Evolutionary conservation across 1,140 invertebrate species (phyloP), one percentile per base, ranked within the genome.

Genomic region (Branchinecta lindahli): DNA sequence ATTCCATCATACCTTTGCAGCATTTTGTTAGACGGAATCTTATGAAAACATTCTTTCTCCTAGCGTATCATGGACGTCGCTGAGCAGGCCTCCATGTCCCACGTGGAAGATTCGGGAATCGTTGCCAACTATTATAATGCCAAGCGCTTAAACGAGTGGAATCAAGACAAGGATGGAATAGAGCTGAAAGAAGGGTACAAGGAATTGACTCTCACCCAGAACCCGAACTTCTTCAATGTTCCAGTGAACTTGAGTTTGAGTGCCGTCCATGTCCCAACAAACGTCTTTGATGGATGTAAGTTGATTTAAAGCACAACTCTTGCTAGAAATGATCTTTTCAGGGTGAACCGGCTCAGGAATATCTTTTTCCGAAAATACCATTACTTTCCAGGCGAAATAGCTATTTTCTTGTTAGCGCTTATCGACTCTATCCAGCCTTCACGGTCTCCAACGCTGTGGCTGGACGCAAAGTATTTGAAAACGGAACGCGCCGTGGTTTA

Each of bases 211-310:
- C 82, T 89, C 52, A 82, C 83, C 46, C 84, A 84, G 66, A 88
- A 87, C 81, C 80, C 86, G 69, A 88, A 90, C 75, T 91, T 91
- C 76, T 89, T 90, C 76, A 86, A 89, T 75, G 83, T 89, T 72
- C 45, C 84, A 1, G 88, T 96, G 8, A 94, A 94, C 77, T 88
- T 87, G 8, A 86, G 81, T 69, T 82, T 85, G 70, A 94, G 92
- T 76, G 88, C 92, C 52, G 88, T 97, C 45, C 94, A 98, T 78
- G 88, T 97, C 10, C 94, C 95, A 0, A 92, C 92, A 3, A 95
- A 94, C 82, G 89, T 97, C 20, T 96, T 86, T 79, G 92, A 95
- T 78, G 84, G 88, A 84, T 84, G 88, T 94, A 82, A 83, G 83
- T 79, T 66, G 75, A 67, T 20, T 44, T 66, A 9, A 33, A 33